These are phyloP conservation scores for Crax fasciolata DNA, from an alignment of 2,797 vertebrate genomes.

Conservation along the genomic window DNA sequence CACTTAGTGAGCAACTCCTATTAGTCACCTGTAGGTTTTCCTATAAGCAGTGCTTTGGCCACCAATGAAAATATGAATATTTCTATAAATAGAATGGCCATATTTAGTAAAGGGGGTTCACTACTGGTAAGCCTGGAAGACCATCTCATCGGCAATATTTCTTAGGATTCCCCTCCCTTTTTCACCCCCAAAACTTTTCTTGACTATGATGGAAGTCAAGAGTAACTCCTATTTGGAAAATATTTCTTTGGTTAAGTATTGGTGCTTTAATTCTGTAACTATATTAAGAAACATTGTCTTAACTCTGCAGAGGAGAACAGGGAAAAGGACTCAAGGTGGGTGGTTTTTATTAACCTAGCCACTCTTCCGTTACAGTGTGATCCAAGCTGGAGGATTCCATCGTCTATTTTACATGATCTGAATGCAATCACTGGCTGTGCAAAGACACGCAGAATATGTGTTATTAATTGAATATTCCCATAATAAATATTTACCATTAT, in stretches of 20 bases:
- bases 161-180: conserved; percentile 20
- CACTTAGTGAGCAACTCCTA: conserved; percentile 98
- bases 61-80: conserved; percentile 90
- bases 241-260: conserved; percentile 24
- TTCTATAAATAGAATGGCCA: conserved; percentile 92
- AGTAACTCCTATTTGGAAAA: conserved; percentile 42
- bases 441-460: conserved; percentile 53
- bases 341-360: conserved; percentile 30
- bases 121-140: conserved; percentile 66
- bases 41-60: conserved; percentile 87
- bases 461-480: conserved; percentile 65
- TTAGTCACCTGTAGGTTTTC: conserved; percentile 96
- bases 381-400: conserved; percentile 14
- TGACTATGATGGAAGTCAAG: conserved; percentile 39
- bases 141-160: conserved; percentile 55
- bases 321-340: conserved; percentile 20
- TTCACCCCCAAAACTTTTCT: conserved; percentile 39
- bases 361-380: conserved; percentile 32
- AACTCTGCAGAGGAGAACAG: neutral
- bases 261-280: neutral
- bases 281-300: neutral
- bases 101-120: conserved; percentile 86
- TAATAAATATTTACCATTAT: conserved; percentile 57
- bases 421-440: conserved; percentile 25
- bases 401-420: neutral